These are phyloP conservation scores for Torymus tubicola DNA, from an alignment of 2,888 invertebrate species.

Conservation along the genomic window DNA sequence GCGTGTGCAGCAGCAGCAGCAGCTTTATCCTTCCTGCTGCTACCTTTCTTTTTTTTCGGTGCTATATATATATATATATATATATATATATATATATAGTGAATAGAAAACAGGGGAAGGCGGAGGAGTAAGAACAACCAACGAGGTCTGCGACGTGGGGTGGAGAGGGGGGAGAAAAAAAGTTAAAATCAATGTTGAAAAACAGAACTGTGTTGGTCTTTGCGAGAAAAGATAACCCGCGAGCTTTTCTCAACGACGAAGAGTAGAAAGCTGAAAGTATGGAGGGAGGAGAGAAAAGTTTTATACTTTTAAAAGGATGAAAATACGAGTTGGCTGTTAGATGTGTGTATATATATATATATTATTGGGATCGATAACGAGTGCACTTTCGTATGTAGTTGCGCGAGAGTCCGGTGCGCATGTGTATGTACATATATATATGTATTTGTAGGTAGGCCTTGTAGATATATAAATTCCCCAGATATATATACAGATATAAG, in stretches of 20 bases:
- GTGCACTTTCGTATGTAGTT: conserved; percentile 44
- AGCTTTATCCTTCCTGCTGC: neutral
- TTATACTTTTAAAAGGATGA: conserved; percentile 54
- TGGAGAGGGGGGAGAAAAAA: conserved; percentile 4
- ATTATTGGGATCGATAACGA: conserved; percentile 56
- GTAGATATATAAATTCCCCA: conserved; percentile 30
- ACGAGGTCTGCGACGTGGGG: neutral
- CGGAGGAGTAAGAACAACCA: neutral
- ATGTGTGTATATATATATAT: too few species aligned
- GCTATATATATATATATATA: too few species aligned
- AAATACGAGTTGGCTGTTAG: conserved; percentile 50
- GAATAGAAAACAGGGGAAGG: too few species aligned
- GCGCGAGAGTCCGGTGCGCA: neutral
- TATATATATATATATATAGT: too few species aligned
- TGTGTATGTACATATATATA: neutral
- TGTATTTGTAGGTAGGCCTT: neutral
- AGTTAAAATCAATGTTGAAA: conserved; percentile 46
- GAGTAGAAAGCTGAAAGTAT: neutral
- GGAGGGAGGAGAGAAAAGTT: conserved; percentile 36
- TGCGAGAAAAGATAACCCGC: conserved; percentile 47
- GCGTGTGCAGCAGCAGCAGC: neutral
- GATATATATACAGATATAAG: conserved; percentile 1
- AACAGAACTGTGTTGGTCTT: conserved; percentile 46
- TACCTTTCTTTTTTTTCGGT: neutral
- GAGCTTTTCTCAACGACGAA: neutral